Evolutionary conservation across 2,888 invertebrate genomes (phyloP).

Genomic region (Artemia sinica): DNA sequence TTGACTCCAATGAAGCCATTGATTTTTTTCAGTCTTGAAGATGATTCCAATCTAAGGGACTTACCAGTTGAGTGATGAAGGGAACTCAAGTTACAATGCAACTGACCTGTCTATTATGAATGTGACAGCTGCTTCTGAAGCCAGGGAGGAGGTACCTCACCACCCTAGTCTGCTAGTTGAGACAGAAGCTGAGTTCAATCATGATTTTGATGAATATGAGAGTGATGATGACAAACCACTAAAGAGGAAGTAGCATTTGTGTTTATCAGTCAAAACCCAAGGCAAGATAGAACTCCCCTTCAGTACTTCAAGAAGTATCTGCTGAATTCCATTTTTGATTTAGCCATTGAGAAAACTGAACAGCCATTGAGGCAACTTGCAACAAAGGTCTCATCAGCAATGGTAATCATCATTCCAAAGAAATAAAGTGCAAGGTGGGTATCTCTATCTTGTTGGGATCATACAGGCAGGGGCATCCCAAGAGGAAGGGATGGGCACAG

Average conservation of each 20-base stretch:
- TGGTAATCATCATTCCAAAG: not conserved
- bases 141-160: not conserved
- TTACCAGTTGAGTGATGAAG: too few species aligned
- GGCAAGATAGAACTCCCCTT: not conserved
- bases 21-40: too few species aligned
- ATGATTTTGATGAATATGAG: not conserved
- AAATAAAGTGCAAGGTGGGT: constrained; percentile 19
- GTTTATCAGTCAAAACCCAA: not conserved
- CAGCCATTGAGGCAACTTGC: not conserved
- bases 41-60: too few species aligned
- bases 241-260: not conserved
- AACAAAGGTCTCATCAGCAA: not conserved
- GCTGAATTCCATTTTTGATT: not conserved
- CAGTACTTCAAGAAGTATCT: constrained; percentile 10
- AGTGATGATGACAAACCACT: not conserved
- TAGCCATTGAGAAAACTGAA: constrained; percentile 9
- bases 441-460: constrained; percentile 23
- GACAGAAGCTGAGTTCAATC: not conserved
- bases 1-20: too few species aligned
- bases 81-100: too few species aligned
- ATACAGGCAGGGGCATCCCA: not conserved
- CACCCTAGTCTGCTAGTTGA: not conserved
- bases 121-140: not conserved
- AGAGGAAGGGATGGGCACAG: too few species aligned
- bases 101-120: too few species aligned